Evolutionary conservation across 2,888 invertebrate species (phyloP).

Genomic region (Gari tellinella): DNA sequence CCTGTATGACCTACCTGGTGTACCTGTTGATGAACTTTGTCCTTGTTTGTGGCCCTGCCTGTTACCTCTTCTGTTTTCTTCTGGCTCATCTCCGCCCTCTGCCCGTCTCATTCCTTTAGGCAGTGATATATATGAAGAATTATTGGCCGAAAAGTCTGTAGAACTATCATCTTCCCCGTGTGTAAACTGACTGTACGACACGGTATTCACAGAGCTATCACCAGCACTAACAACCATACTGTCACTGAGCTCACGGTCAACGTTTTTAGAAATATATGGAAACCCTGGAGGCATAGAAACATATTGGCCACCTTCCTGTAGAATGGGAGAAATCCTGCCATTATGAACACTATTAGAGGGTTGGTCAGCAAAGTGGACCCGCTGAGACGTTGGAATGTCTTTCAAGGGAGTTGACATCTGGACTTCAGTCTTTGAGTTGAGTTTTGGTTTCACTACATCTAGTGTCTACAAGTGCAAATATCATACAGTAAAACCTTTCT

Average conservation of each 20-base stretch:
- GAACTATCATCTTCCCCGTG: slow-evolving; percentile 12
- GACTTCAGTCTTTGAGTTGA: not conserved
- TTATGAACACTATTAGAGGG: slow-evolving; percentile 5
- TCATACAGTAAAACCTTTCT: too few relatives aligned
- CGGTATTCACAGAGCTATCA: slow-evolving; percentile 14
- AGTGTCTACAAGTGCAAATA: slow-evolving; percentile 45
- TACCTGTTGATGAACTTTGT: slow-evolving; percentile 27
- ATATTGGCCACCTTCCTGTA: slow-evolving; percentile 9
- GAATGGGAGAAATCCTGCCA: slow-evolving; percentile 33
- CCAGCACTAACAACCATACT: slow-evolving; percentile 32
- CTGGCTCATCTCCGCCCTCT: slow-evolving; percentile 53
- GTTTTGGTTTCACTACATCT: slow-evolving; percentile 50
- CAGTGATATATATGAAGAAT: slow-evolving; percentile 26
- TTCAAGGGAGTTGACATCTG: slow-evolving; percentile 33
- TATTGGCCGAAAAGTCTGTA: slow-evolving; percentile 31
- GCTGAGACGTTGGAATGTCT: slow-evolving; percentile 21
- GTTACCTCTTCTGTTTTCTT: slow-evolving; percentile 20
- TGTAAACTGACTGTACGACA: slow-evolving; percentile 13
- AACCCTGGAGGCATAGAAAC: slow-evolving; percentile 44
- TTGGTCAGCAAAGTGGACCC: slow-evolving; percentile 45
- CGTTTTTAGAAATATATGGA: slow-evolving; percentile 33
- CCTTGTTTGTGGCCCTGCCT: slow-evolving; percentile 8
- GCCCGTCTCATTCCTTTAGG: slow-evolving; percentile 8
- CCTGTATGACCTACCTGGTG: slow-evolving; percentile 49
- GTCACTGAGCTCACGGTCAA: slow-evolving; percentile 22